Base-by-base conservation (phyloP, 2,113 vertebrate species). In the Gadus macrocephalus region DNA sequence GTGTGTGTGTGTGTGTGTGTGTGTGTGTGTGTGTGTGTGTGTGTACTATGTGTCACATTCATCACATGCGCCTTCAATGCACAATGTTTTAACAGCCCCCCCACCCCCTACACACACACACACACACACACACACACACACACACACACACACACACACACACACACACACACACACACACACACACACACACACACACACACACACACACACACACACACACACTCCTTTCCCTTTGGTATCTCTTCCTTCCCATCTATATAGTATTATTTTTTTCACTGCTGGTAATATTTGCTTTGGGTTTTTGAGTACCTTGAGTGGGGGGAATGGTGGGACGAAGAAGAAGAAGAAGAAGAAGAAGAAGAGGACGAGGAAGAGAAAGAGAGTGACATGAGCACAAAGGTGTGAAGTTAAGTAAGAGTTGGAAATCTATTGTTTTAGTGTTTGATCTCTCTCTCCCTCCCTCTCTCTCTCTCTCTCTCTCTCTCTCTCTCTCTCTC, bases 271-370 rank as follows among this genome's bases (percentile, higher is more conserved):
- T 64, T 11, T 71, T 75, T 81, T 81, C 56, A 78, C 74, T 76
- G 65, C 59, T 19, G 31, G 70, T 81, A 77, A 77, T 77, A 76
- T 80, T 68, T 73, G 64, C 68, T 78, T 82, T 80, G 0, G 0
- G 67, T 77, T 82, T 19, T 53, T 31, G 27, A 71, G 72, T 71
- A 69, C 69, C 64, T 70, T 71, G 28, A 71, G 16, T 58, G 64
- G 63, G 27, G 6, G 6, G 56, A 82, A 53, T 62, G 72, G 20
- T 16, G n/a, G 15, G 49, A 19, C 63, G 27, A 8, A 72, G 56
- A 14, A 60, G 66, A 2, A 60, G 66, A 2, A 66, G 20, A 64
- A 3, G 22, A 53, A 22, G 35, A 71, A 7, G 49, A 75, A 15
- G 56, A 31, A 64, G 66, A 28, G 22, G 20, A 27, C 76, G 27